Base-by-base conservation (phyloP, 2,797 vertebrate genomes). In the Crax fasciolata region DNA sequence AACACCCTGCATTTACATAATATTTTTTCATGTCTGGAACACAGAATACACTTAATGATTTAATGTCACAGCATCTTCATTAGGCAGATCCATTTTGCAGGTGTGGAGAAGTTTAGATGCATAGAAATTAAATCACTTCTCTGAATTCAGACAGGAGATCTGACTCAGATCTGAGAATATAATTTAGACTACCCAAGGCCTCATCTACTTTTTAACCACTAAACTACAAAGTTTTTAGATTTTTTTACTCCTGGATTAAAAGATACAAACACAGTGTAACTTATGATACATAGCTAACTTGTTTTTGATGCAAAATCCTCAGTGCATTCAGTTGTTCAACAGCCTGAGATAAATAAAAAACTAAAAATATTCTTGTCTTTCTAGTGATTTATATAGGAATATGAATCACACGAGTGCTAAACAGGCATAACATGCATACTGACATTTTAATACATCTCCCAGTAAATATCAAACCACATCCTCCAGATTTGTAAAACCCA, bases 401-500 rank as follows among this genome's bases (percentile, higher is more conserved):
- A 87, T 75, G 72, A 85, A 90, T 93, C 90, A 83, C 18, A 62
- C 52, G 72, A 68, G 12, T 54, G 54, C 49, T 55, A 72, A 72
- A 83, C 35, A 77, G 35, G 13, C 2, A 0, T 52, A 71, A 81
- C 57, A 67, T 1, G 6, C 25, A 18, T 43, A 11, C 39, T 89
- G 89, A 41, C 39, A 87, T 95, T 96, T 95, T 90, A 70, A 81
- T 89, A 32, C n/a, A 48, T 68, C 80, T 91, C 54, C 46, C 73
- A 38, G 49, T 68, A 87, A 91, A 72, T 41, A 93, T 21, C 39
- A 91, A 41, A 80, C 83, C 58, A 21, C 7, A 0, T 43, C 25
- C 65, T 68, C 75, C 65, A 87, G 58, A 55, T 91, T 32, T 72
- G 43, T 62, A 59, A 93, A 94, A 65, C 9, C 3, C 21, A 20